Evolutionary conservation across 1,140 invertebrate genomes (phyloP).

Genomic region (Bombus superbus): DNA sequence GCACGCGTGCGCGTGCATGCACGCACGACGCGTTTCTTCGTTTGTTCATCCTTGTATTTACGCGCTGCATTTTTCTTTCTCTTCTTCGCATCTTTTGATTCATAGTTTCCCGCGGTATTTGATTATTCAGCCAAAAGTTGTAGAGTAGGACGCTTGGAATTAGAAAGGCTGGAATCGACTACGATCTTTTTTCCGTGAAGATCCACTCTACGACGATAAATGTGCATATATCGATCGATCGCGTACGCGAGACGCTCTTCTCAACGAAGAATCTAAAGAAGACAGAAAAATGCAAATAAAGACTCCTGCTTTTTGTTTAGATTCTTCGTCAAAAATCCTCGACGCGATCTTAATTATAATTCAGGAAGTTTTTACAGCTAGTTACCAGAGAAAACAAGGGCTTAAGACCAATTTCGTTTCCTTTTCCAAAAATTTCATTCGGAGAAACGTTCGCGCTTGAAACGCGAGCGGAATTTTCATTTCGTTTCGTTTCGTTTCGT

Average conservation of each 20-base stretch:
- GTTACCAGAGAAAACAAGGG: conserved; percentile 48
- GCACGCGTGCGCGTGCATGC: neutral
- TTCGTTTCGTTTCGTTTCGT: no score
- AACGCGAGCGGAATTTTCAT: no score
- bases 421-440: neutral
- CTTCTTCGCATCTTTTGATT: conserved; percentile 42
- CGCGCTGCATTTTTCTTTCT: neutral
- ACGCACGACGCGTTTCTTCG: neutral
- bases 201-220: conserved; percentile 54
- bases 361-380: conserved; percentile 53
- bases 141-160: conserved; percentile 25
- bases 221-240: conserved; percentile 53
- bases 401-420: conserved; percentile 48
- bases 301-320: neutral
- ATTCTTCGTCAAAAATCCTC: conserved; percentile 25
- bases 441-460: neutral
- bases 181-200: conserved; percentile 42
- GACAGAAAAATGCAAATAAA: no score
- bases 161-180: conserved; percentile 58
- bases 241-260: neutral
- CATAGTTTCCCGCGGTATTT: conserved; percentile 45
- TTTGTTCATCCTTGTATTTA: neutral
- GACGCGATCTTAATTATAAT: conserved; percentile 42
- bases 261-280: conserved; percentile 5
- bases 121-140: conserved; percentile 39